Percentiles rank a stretch among this genome's conserved stretches.
These are phyloP conservation scores for Icerya purchasi DNA, from an alignment of 2,888 invertebrate species.

Conservation along the genomic window DNA sequence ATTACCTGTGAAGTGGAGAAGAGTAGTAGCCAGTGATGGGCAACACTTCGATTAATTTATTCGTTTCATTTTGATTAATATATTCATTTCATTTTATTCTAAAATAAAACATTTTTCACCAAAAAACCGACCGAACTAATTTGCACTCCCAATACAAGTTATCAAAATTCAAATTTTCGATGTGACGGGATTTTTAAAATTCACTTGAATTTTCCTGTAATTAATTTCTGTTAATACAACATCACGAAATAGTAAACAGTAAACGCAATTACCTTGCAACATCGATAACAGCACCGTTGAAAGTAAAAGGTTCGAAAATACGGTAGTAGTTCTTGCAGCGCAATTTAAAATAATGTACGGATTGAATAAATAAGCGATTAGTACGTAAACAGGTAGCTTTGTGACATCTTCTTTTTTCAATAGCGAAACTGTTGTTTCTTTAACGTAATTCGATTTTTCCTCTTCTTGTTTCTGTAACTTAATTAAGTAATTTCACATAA, in stretches of 20 bases:
- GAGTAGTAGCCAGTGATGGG: too few relatives aligned
- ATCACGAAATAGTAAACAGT: neutral
- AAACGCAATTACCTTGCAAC: conserved; percentile 30
- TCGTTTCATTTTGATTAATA: too few relatives aligned
- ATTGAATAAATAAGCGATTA: conserved; percentile 64
- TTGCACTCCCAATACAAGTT: too few relatives aligned
- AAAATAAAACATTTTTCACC: too few relatives aligned
- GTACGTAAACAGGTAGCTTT: conserved; percentile 43
- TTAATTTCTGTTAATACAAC: too few relatives aligned
- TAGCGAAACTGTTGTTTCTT: conserved; percentile 34
- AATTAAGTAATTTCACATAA: conserved; percentile 17
- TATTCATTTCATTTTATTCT: too few relatives aligned
- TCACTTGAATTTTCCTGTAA: too few relatives aligned
- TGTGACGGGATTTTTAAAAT: too few relatives aligned
- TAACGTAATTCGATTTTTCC: conserved; percentile 32
- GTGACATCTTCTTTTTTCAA: conserved; percentile 34
- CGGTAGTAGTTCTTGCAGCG: conserved; percentile 71
- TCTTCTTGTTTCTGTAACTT: conserved; percentile 32
- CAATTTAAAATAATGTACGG: conserved; percentile 73
- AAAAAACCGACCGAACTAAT: too few relatives aligned
- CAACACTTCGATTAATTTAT: too few relatives aligned
- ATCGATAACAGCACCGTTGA: conserved; percentile 48
- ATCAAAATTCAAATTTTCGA: too few relatives aligned
- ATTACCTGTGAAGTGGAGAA: too few relatives aligned
- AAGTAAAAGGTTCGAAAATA: conserved; percentile 66